Conservation (phyloP, 2,888 invertebrate genomes). For the Mythimna impura region DNA sequence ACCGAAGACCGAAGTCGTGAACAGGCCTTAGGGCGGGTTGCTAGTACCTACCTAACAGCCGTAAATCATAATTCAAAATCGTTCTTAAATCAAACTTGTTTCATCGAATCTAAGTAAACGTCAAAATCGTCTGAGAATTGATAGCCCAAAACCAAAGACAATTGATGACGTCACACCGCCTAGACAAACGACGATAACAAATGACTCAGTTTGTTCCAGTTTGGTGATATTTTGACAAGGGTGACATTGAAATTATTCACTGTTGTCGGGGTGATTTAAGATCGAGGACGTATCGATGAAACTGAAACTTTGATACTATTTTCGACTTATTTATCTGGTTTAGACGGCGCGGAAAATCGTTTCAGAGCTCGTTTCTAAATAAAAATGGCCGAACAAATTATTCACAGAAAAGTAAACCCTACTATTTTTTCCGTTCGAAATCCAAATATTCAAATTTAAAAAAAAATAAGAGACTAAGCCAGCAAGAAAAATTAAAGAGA, state of each 20-base stretch:
- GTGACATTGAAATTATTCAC: slow-evolving; percentile 6
- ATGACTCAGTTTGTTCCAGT: slow-evolving; percentile 16
- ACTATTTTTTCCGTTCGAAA: too few relatives aligned
- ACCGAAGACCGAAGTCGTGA: too few relatives aligned
- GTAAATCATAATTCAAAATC: neutral
- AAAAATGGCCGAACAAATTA: too few relatives aligned
- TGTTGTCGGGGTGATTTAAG: slow-evolving; percentile 10
- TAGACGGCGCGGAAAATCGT: too few relatives aligned
- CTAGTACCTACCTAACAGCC: neutral
- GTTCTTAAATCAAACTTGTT: neutral
- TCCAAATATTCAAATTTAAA: too few relatives aligned
- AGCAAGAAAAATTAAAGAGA: too few relatives aligned
- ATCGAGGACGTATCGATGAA: slow-evolving; percentile 16
- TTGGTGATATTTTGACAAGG: slow-evolving; percentile 16
- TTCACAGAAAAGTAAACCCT: too few relatives aligned
- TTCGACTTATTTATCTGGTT: too few relatives aligned
- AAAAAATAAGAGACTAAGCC: too few relatives aligned
- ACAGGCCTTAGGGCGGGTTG: too few relatives aligned
- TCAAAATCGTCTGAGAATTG: slow-evolving; percentile 33
- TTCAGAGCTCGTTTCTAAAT: too few relatives aligned
- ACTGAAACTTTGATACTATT: neutral
- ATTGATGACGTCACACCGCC: slow-evolving; percentile 17
- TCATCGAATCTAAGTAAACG: slow-evolving; percentile 8
- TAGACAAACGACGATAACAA: slow-evolving; percentile 6
- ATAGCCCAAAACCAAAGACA: slow-evolving; percentile 16